Evolutionary conservation across 2,113 vertebrate species (phyloP), one percentile per base, ranked within the genome.

Genomic region (Hippocampus abdominalis): DNA sequence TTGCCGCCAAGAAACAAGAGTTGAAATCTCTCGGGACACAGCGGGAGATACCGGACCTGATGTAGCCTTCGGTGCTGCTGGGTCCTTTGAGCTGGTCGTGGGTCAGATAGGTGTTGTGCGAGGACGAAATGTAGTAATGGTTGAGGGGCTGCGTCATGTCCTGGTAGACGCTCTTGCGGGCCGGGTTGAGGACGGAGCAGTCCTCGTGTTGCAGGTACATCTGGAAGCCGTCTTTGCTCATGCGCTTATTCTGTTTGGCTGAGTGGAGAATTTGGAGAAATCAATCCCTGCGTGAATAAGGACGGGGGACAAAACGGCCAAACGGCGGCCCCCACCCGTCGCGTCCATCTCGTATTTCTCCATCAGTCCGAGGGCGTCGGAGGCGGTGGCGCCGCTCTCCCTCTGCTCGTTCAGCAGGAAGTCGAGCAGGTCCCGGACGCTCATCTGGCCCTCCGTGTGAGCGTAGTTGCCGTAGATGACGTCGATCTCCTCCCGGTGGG

Each of bases 1-100:
- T n/a, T n/a, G n/a, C n/a, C n/a, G n/a, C n/a, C n/a, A n/a, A n/a
- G n/a, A n/a, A n/a, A n/a, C n/a, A n/a, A n/a, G n/a, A n/a, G n/a
- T n/a, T n/a, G n/a, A 36, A 36, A 36, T 36, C 5, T 36, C 32
- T 36, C 5, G 1, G 5, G 32, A 36, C 1, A 6, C 0, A n/a
- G 32, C 32, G 32, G 32, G 32, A 36, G 32, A 36, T 36, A 36
- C 32, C 1, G 5, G 5, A 96, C 97, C 94, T 94, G 80, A 99
- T 95, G 70, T 98, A 99, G 86, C 95, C 97, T 78, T 98, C 97
- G 0, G 92, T 96, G 88, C 97, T 99, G 93, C 97, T 99, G 36
- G 95, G 95, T 3, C 96, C 96, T 32, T 87, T 94, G 70, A 99
- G 86, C 80, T 99, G 97, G 89, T 99, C 96, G 40, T 95, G 94